Base-by-base conservation (phyloP, 2,797 vertebrate genomes). In the Ibycter americanus region DNA sequence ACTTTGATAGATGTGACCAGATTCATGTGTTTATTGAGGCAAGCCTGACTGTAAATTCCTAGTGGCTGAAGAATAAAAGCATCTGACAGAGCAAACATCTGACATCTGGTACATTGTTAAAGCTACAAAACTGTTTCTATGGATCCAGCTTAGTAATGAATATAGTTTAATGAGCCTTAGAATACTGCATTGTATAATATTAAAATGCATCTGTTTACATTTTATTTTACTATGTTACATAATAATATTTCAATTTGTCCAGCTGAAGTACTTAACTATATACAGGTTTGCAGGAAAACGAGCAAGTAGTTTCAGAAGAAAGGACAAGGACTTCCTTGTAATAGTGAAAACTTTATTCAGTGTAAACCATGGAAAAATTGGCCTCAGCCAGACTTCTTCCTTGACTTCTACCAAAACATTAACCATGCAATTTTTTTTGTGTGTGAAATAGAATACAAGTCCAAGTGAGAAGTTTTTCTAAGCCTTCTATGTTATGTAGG, bases 121-220 rank as follows among this genome's bases (percentile, higher is more conserved):
- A 94, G 71, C 83, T 84, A 89, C 84, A 79, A 72, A 96, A 94
- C 52, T 85, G 91, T 90, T 96, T 90, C 74, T 93, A 49, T 91
- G 82, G 70, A 91, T 91, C 84, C 79, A 90, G 91, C 80, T 92
- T 92, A 93, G 95, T 93, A 94, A 96, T 95, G 94, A 97, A 90
- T 96, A 91, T 86, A 91, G 72, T 89, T 96, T 96, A 97, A 97
- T 96, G 96, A 97, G 92, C 93, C 96, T 74, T 95, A 81, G 88
- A 94, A 88, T 89, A 84, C 61, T 88, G 81, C 62, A 63, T 82
- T 96, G 93, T 95, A 93, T 86, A 73, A 68, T 96, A 96, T 94
- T 97, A 96, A 97, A 96, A 90, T 89, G 66, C 73, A 95, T 97
- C 96, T 96, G 96, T 96, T 97, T 96, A 86, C 83, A 81, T 95